Evolutionary conservation across 2,888 invertebrate species (phyloP), one percentile per base, ranked within the genome.

Genomic region (Agapostemon virescens): DNA sequence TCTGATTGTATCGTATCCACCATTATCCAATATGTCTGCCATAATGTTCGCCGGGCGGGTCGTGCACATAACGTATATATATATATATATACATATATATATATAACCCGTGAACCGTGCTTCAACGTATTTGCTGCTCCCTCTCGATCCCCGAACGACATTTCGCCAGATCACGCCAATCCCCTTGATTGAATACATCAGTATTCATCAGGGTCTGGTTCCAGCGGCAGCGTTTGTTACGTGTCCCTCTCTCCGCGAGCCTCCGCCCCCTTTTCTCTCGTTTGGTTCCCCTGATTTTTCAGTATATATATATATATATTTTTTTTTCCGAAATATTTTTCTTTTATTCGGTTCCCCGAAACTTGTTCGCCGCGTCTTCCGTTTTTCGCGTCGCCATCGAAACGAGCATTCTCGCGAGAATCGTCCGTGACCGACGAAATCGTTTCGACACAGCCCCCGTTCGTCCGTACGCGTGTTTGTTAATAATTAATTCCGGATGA

Each of bases 1-100:
- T 90, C 88, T 90, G 89, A 91, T 90, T 90, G 89, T 90, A 90
- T 88, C 87, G 86, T 89, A 89, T 85, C 87, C 87, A 85, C 86
- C 88, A 90, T 88, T 89, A 91, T 91, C 89, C 89, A 90, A 90
- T 90, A 89, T 89, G 89, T 87, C 87, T 84, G 86, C 85, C 85
- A 85, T 87, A 89, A 89, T 87, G 87, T 81, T 87, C 84, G 79
- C 72, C 81, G 79, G 82, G 85, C 79, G 63, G 42, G 64, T 30
- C 26, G 20, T 9, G 20, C n/a, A 49, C 49, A 49, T 49, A 49
- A n/a, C n/a, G n/a, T n/a, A n/a, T n/a, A n/a, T n/a, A n/a, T 55
- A 55, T 55, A 55, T 55, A 55, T 55, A 55, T 55, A 55, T 55
- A 55, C 26, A 55, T 55, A 55, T 38, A 38, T 55, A 55, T 55